phyloP scores from a whole-genome alignment of 2,888 invertebrate genomes.

The Lordiphosa andalusiaca region DNA sequence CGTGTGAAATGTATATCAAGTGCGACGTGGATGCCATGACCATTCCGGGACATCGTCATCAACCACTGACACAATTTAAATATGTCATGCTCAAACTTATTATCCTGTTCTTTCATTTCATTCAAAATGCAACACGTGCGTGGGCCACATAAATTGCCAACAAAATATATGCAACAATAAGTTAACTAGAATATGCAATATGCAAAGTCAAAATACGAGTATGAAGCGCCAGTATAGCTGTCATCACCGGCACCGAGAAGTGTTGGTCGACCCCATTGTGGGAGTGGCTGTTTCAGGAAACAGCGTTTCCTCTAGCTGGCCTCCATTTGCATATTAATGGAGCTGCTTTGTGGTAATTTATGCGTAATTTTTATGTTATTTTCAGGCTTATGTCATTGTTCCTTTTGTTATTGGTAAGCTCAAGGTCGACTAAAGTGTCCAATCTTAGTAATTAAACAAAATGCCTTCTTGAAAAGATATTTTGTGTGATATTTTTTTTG shows the following conservation, averaged over 20 bases:
- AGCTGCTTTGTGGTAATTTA: slow-evolving; percentile 52
- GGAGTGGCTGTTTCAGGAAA: slow-evolving; percentile 19
- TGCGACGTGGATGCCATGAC: slow-evolving; percentile 26
- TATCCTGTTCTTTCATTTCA: slow-evolving; percentile 7
- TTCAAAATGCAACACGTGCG: slow-evolving; percentile 56
- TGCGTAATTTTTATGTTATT: slow-evolving; percentile 42
- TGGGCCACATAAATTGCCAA: slow-evolving; percentile 56
- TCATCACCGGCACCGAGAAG: slow-evolving; percentile 12
- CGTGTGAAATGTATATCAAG: slow-evolving; percentile 57
- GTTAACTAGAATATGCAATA: slow-evolving; percentile 49
- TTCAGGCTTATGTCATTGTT: slow-evolving; percentile 21
- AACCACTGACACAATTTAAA: slow-evolving; percentile 62
- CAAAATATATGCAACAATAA: slow-evolving; percentile 60
- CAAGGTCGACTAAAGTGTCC: slow-evolving; percentile 45
- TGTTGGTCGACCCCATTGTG: slow-evolving; percentile 3
- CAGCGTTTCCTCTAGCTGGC: slow-evolving; percentile 19
- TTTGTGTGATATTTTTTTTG: no score
- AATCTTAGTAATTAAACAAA: no score
- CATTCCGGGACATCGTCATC: slow-evolving; percentile 22
- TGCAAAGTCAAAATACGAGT: slow-evolving; percentile 28
- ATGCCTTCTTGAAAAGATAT: no score
- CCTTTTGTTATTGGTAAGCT: slow-evolving; percentile 14
- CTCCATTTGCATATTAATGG: slow-evolving; percentile 63
- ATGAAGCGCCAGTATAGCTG: not conserved
- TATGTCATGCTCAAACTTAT: slow-evolving; percentile 27